A percentile compares a stretch with the other conserved stretches of the same genome.
Evolutionary conservation across 2,888 invertebrate genomes (phyloP).

Genomic region (Pasiphila rectangulata): DNA sequence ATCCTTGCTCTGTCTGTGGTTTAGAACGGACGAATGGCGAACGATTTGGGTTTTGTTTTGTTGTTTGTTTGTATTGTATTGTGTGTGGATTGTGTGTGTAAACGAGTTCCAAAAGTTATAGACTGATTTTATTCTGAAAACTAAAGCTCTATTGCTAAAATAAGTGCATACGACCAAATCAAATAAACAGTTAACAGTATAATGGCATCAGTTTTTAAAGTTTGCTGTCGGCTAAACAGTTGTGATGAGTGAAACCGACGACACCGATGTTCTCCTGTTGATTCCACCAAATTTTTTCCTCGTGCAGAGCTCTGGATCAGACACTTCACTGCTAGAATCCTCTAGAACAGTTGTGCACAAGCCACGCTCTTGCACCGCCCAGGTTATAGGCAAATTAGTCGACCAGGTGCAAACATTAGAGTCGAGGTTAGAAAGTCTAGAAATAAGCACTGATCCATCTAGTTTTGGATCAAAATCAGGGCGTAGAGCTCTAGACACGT

Average conservation of each 20-base stretch:
- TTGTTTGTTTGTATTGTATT: too few species aligned
- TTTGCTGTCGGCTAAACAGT: constrained; percentile 30
- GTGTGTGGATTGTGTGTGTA: too few species aligned
- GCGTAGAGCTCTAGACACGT: constrained; percentile 51
- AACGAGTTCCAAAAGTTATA: too few species aligned
- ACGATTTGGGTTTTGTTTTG: too few species aligned
- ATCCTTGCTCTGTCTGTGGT: too few species aligned
- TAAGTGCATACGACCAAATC: background rate
- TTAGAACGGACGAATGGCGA: too few species aligned
- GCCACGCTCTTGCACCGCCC: constrained; percentile 71
- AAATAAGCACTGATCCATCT: constrained; percentile 57
- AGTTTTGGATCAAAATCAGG: constrained; percentile 42
- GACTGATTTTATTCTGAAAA: too few species aligned
- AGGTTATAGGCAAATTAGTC: constrained; percentile 78
- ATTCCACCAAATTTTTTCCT: constrained; percentile 89
- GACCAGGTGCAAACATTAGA: constrained; percentile 83
- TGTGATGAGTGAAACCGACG: constrained; percentile 84
- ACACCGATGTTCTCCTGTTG: constrained; percentile 89
- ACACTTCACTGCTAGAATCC: constrained; percentile 68
- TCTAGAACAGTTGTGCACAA: constrained; percentile 73
- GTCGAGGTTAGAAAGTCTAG: constrained; percentile 72
- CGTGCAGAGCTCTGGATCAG: constrained; percentile 81
- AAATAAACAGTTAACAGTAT: constrained; percentile 32
- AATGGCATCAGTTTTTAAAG: constrained; percentile 52
- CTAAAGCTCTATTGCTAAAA: too few species aligned